Evolutionary conservation across 92 coral and sea anemone species (phyloP).

Genomic region (Epizoanthus stellaris): DNA sequence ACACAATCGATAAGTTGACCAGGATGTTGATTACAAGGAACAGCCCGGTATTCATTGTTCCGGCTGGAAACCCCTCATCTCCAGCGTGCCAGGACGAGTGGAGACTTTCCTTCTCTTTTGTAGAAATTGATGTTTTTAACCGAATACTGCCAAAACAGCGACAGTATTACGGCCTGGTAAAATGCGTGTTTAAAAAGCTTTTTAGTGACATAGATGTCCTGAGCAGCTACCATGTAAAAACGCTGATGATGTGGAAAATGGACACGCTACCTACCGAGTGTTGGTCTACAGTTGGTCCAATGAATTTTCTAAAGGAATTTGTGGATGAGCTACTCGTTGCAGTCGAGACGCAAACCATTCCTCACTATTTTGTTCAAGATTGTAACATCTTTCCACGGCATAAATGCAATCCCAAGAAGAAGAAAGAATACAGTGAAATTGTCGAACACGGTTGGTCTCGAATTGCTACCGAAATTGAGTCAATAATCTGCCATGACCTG

Average conservation of each 20-base stretch:
- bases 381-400: conserved; percentile 58
- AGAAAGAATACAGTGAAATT: conserved; percentile 20
- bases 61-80: conserved; percentile 52
- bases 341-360: conserved; percentile 23
- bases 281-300: conserved; percentile 33
- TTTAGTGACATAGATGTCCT: conserved; percentile 36
- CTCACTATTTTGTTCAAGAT: conserved; percentile 42
- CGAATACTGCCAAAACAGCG: conserved; percentile 40
- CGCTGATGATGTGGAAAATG: conserved; percentile 59
- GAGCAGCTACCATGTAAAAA: conserved; percentile 55
- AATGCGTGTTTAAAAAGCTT: conserved; percentile 43
- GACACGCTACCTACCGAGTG: conserved; percentile 28
- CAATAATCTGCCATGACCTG: conserved; percentile 36
- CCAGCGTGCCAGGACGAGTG: conserved; percentile 34
- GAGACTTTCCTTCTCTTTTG: conserved; percentile 58
- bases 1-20: background rate
- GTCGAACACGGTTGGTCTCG: conserved; percentile 7
- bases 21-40: conserved; percentile 15
- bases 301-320: conserved; percentile 35
- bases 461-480: background rate
- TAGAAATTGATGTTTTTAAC: conserved; percentile 46
- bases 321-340: conserved; percentile 38
- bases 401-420: conserved; percentile 31
- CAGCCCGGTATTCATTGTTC: conserved; percentile 48
- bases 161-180: conserved; percentile 44